Conservation (phyloP, 2,113 vertebrate genomes). For the Spermophilus dauricus region DNA sequence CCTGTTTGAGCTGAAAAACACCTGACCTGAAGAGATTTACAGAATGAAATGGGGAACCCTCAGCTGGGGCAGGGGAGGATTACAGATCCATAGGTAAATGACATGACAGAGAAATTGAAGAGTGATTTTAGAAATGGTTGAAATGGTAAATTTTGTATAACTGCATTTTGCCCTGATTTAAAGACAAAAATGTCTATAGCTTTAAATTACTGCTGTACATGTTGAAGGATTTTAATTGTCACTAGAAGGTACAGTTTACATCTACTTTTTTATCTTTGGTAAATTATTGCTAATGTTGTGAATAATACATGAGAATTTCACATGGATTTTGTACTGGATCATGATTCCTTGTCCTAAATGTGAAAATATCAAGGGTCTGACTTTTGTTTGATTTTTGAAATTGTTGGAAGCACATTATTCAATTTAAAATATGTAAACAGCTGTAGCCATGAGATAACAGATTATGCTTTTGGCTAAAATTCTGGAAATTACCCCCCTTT, state of each 20-base stretch:
- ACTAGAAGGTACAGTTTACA: background rate
- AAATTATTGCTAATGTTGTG: background rate
- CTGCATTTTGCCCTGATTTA: background rate
- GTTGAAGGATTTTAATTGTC: background rate
- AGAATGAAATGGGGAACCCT: background rate
- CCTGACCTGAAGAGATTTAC: background rate
- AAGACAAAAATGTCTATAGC: background rate
- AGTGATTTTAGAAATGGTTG: background rate
- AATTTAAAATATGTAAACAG: conserved; percentile 69
- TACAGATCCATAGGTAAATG: background rate
- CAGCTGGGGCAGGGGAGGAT: background rate
- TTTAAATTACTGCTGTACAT: background rate
- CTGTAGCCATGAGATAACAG: conserved; percentile 56
- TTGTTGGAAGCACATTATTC: conserved; percentile 18
- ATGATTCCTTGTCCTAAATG: background rate
- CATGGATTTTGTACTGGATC: background rate
- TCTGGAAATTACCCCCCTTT: conserved; percentile 57
- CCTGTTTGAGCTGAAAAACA: background rate
- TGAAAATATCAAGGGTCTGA: background rate
- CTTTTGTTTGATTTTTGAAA: conserved; percentile 64
- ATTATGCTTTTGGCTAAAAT: conserved; percentile 65
- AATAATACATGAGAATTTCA: background rate
- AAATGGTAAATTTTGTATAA: background rate
- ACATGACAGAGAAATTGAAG: background rate
- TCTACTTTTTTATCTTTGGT: background rate